A percentile compares a stretch with the other conserved stretches of the same genome.
Evolutionary conservation across 1,140 invertebrate genomes (phyloP).

Genomic region (Calliopsis andreniformis): DNA sequence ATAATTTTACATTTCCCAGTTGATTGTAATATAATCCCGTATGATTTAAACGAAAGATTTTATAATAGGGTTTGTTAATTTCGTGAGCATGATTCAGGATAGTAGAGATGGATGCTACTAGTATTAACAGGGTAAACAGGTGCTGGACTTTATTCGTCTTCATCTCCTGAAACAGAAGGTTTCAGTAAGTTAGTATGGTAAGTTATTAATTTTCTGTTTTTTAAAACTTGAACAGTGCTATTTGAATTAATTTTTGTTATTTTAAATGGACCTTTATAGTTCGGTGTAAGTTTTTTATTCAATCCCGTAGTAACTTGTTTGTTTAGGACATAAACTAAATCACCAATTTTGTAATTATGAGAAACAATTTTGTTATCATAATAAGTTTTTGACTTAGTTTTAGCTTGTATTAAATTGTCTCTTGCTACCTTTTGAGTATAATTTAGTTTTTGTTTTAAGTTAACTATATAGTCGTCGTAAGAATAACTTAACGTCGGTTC

Average conservation of each 20-base stretch:
- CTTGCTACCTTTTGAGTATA: neutral
- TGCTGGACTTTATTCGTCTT: neutral
- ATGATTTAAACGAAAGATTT: neutral
- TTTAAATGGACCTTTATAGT: neutral
- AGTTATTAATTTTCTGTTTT: neutral
- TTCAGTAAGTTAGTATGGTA: slow-evolving; percentile 1
- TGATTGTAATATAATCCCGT: neutral
- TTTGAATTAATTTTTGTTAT: neutral
- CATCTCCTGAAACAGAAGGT: slow-evolving; percentile 1
- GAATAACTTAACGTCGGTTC: neutral
- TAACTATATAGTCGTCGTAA: neutral
- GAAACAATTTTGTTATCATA: neutral
- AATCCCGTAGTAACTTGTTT: neutral
- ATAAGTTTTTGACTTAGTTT: neutral
- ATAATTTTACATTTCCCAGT: neutral
- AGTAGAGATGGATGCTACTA: neutral
- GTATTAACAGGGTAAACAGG: neutral
- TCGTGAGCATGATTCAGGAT: neutral
- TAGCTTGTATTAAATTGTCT: neutral
- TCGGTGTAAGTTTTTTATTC: slow-evolving; percentile 1
- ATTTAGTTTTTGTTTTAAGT: neutral
- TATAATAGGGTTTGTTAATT: neutral
- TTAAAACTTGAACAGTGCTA: neutral
- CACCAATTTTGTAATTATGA: neutral
- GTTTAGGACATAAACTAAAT: neutral